A percentile compares a stretch with the other conserved stretches of the same genome.
phyloP scores from a whole-genome alignment of 2,888 invertebrate genomes.

The Heliconius charithonia region DNA sequence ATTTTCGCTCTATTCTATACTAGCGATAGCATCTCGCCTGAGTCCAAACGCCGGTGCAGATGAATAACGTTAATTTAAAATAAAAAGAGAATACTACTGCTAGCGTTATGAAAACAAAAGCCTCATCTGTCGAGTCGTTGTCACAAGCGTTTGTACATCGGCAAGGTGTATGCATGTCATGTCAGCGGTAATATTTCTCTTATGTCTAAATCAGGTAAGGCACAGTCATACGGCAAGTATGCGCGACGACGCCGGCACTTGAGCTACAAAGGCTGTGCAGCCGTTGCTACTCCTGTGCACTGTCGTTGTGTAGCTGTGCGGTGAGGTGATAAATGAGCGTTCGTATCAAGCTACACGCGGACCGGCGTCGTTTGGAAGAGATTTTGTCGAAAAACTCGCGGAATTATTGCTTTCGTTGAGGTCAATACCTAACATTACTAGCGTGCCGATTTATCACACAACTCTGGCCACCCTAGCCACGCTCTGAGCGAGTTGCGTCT shows the following conservation, averaged over 20 bases:
- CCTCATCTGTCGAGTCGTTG: neutral
- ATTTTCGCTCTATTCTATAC: neutral
- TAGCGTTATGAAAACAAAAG: conserved; percentile 8
- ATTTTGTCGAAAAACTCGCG: conserved; percentile 1
- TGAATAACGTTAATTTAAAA: conserved; percentile 31
- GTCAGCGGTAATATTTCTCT: conserved; percentile 10
- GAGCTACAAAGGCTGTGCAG: conserved; percentile 34
- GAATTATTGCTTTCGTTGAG: conserved; percentile 10
- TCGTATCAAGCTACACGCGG: conserved; percentile 6
- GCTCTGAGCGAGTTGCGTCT: conserved; percentile 6
- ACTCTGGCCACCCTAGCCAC: neutral
- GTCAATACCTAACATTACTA: neutral
- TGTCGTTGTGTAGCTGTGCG: neutral
- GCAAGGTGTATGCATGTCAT: conserved; percentile 7
- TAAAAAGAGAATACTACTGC: conserved; percentile 19
- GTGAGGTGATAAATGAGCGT: neutral
- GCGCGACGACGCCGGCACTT: conserved; percentile 11
- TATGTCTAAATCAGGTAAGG: conserved; percentile 25
- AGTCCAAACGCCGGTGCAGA: conserved; percentile 37
- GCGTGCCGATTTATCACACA: conserved; percentile 5
- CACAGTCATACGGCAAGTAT: conserved; percentile 31
- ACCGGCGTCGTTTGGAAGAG: conserved; percentile 3
- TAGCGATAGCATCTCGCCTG: neutral
- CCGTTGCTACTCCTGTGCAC: conserved; percentile 4
- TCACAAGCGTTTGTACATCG: neutral